Percentiles rank a stretch among this genome's conserved stretches.
phyloP scores from a whole-genome alignment of 1,140 invertebrate species.

The Polypedilum pembai region DNA sequence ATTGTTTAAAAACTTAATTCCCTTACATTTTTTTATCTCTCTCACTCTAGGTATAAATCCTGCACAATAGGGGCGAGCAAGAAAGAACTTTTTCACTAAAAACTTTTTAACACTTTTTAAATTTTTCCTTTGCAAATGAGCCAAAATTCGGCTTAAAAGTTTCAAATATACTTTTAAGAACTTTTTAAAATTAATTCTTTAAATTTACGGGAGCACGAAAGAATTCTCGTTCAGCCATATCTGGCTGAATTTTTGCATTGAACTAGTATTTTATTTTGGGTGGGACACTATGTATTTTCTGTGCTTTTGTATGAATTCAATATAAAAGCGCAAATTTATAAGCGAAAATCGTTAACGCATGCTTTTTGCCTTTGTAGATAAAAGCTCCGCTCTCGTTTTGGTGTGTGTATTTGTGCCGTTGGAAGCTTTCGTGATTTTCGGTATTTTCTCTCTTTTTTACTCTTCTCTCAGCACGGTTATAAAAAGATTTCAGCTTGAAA shows the following conservation, averaged over 20 bases:
- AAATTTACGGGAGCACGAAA: neutral
- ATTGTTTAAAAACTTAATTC: neutral
- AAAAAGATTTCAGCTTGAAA: slow-evolving; percentile 17
- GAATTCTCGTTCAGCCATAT: slow-evolving; percentile 15
- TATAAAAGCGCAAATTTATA: slow-evolving; percentile 26
- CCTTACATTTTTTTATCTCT: neutral
- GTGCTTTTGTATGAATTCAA: neutral
- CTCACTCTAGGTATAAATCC: neutral
- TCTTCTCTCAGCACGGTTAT: neutral
- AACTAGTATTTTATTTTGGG: slow-evolving; percentile 28
- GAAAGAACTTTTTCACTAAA: neutral
- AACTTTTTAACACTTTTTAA: neutral
- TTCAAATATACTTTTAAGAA: neutral
- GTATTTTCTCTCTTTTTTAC: neutral
- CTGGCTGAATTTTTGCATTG: slow-evolving; percentile 25
- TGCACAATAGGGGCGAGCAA: neutral
- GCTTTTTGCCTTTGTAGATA: slow-evolving; percentile 24
- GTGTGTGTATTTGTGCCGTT: neutral
- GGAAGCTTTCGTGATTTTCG: neutral
- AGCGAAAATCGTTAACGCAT: slow-evolving; percentile 26
- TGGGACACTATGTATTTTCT: slow-evolving; percentile 11
- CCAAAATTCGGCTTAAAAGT: neutral
- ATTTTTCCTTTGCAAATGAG: neutral
- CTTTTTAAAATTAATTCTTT: neutral
- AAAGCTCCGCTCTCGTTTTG: neutral